Conservation (phyloP, 2,113 vertebrate genomes). For the Natator depressus region DNA sequence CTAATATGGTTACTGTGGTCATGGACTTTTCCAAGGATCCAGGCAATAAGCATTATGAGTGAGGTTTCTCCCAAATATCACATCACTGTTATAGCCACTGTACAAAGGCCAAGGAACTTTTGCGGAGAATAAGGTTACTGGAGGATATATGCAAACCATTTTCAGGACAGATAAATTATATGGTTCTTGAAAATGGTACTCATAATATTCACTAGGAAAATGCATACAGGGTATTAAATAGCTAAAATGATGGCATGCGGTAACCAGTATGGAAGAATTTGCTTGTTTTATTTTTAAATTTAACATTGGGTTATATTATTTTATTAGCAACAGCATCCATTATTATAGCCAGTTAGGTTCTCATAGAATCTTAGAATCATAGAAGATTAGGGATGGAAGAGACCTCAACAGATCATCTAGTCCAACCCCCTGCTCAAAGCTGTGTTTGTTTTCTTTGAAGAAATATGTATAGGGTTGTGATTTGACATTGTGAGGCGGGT, state of each 20-base stretch:
- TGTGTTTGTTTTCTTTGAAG: constrained; percentile 45
- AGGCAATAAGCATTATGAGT: constrained; percentile 34
- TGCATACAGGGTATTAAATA: not conserved
- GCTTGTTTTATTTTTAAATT: constrained; percentile 64
- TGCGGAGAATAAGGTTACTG: not conserved
- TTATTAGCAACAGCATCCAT: constrained; percentile 48
- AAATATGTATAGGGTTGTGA: not conserved
- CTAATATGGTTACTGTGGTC: constrained; percentile 30
- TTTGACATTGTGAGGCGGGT: not conserved
- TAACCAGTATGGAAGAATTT: constrained; percentile 3
- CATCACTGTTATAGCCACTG: constrained; percentile 27
- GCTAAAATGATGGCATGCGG: constrained; percentile 20
- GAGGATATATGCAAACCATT: not conserved
- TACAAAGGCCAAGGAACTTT: constrained; percentile 8
- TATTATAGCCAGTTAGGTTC: constrained; percentile 29
- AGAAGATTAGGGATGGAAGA: too few species aligned
- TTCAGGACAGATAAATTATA: constrained; percentile 43
- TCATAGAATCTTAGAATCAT: too few species aligned
- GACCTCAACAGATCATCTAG: too few species aligned
- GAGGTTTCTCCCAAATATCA: constrained; percentile 39
- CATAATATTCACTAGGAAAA: constrained; percentile 13
- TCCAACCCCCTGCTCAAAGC: not conserved
- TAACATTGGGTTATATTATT: constrained; percentile 41
- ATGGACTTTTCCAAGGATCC: constrained; percentile 32
- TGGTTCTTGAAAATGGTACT: not conserved